These are phyloP conservation scores for Sebastes paucispinis DNA, from an alignment of 2,797 vertebrate genomes.

Conservation along the genomic window DNA sequence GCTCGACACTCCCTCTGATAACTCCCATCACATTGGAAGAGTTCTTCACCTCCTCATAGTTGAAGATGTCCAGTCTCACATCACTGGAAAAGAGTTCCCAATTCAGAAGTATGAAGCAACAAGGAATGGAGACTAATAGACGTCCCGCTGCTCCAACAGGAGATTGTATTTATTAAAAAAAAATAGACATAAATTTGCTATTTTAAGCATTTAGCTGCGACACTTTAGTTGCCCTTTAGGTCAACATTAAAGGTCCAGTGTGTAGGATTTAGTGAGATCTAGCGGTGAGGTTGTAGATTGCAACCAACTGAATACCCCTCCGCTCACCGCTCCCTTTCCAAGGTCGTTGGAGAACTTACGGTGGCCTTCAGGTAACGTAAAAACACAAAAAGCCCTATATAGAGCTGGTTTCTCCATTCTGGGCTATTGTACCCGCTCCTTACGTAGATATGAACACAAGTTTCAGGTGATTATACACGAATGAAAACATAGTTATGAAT, in stretches of 20 bases:
- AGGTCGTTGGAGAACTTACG: rapidly evolving
- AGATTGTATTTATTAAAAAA: background rate
- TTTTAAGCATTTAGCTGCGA: background rate
- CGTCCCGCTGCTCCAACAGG: background rate
- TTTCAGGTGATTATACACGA: too few species aligned
- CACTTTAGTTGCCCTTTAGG: background rate
- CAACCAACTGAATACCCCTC: background rate
- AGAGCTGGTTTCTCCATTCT: rapidly evolving
- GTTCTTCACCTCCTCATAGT: conserved; percentile 71
- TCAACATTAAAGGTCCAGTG: background rate
- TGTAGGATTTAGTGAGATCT: too few species aligned
- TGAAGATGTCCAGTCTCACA: conserved; percentile 85
- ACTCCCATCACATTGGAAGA: conserved; percentile 92
- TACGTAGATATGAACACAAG: too few species aligned
- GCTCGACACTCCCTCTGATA: conserved; percentile 88
- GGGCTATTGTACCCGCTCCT: rapidly evolving
- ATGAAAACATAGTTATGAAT: too few species aligned
- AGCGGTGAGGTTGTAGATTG: background rate
- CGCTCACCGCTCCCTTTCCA: rapidly evolving
- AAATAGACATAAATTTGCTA: background rate
- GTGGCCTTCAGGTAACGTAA: too few species aligned
- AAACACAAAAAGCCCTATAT: too few species aligned
- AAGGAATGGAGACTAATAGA: background rate
- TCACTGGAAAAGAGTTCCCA: conserved; percentile 71
- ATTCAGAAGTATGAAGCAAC: background rate